phyloP scores from a whole-genome alignment of 1,140 invertebrate genomes.

The Spodoptera litura region DNA sequence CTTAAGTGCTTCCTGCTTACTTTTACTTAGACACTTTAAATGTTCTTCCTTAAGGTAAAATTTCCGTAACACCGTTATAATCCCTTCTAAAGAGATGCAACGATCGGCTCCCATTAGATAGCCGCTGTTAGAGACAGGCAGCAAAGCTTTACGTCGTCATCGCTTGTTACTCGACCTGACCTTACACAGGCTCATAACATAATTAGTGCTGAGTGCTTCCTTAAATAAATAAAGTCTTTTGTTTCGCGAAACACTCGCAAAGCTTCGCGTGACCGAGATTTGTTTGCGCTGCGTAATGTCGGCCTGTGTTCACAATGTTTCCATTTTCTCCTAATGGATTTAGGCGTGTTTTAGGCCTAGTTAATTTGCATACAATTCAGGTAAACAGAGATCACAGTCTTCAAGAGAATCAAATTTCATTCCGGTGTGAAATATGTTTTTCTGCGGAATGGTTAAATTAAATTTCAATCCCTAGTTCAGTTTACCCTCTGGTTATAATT shows the following conservation, averaged over 20 bases:
- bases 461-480: slow-evolving; percentile 72
- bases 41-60: slow-evolving; percentile 23
- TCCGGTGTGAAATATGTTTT: slow-evolving; percentile 26
- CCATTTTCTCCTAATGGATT: slow-evolving; percentile 30
- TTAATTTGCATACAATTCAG: slow-evolving; percentile 30
- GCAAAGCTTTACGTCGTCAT: slow-evolving; percentile 25
- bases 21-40: slow-evolving; percentile 18
- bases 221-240: slow-evolving; percentile 70
- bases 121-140: neutral
- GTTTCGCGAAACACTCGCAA: slow-evolving; percentile 58
- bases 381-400: slow-evolving; percentile 19
- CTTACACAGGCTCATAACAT: slow-evolving; percentile 60
- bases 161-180: slow-evolving; percentile 41
- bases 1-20: neutral
- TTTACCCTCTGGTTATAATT: slow-evolving; percentile 78
- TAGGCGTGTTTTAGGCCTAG: slow-evolving; percentile 1
- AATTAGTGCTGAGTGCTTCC: slow-evolving; percentile 71
- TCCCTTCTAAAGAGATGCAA: slow-evolving; percentile 37
- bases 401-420: neutral
- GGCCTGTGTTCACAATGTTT: slow-evolving; percentile 46
- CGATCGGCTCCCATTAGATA: slow-evolving; percentile 8
- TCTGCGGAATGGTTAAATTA: slow-evolving; percentile 60
- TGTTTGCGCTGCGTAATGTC: slow-evolving; percentile 46
- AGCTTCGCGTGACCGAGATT: slow-evolving; percentile 54
- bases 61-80: slow-evolving; percentile 28